phyloP scores from a whole-genome alignment of 1,140 invertebrate genomes.

The Anagrus nilaparvatae region DNA sequence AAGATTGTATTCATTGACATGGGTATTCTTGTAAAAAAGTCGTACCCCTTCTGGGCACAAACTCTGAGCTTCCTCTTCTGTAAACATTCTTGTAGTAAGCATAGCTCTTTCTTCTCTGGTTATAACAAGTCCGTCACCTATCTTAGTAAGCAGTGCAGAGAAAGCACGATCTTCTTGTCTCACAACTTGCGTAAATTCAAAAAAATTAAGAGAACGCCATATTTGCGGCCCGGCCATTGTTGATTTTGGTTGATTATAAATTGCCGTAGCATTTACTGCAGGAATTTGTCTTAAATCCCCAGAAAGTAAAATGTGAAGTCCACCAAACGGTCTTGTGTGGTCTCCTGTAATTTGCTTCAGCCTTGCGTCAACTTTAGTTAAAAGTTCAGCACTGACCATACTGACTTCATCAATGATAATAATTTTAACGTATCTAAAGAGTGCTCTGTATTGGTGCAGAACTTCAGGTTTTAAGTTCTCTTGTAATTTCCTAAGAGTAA shows the following conservation, averaged over 20 bases:
- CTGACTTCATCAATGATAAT: slow-evolving; percentile 35
- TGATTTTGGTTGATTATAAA: slow-evolving; percentile 10
- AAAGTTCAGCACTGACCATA: slow-evolving; percentile 24
- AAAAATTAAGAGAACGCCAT: slow-evolving; percentile 19
- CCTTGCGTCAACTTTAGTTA: slow-evolving; percentile 21
- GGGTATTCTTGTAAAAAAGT: slow-evolving; percentile 18
- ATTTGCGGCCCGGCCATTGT: slow-evolving; percentile 9
- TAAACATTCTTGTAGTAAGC: slow-evolving; percentile 19
- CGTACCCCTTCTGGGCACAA: slow-evolving; percentile 17
- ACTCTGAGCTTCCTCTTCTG: slow-evolving; percentile 10
- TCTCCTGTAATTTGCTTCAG: slow-evolving; percentile 27
- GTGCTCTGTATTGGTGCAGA: slow-evolving; percentile 13
- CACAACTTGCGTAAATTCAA: slow-evolving; percentile 21
- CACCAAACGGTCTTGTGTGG: slow-evolving; percentile 19
- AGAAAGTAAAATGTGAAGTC: slow-evolving; percentile 20
- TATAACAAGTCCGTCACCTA: slow-evolving; percentile 19
- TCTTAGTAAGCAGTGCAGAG: slow-evolving; percentile 25
- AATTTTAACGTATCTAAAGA: slow-evolving; percentile 23
- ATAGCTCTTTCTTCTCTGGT: slow-evolving; percentile 14
- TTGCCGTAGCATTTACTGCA: slow-evolving; percentile 16
- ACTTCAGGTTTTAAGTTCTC: neutral
- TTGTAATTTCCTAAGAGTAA: neutral
- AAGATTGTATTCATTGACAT: slow-evolving; percentile 18
- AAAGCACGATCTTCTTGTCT: slow-evolving; percentile 20
- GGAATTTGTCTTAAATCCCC: slow-evolving; percentile 21